phyloP scores from a whole-genome alignment of 2,113 vertebrate genomes.

The Genyomyrus donnyi region DNA sequence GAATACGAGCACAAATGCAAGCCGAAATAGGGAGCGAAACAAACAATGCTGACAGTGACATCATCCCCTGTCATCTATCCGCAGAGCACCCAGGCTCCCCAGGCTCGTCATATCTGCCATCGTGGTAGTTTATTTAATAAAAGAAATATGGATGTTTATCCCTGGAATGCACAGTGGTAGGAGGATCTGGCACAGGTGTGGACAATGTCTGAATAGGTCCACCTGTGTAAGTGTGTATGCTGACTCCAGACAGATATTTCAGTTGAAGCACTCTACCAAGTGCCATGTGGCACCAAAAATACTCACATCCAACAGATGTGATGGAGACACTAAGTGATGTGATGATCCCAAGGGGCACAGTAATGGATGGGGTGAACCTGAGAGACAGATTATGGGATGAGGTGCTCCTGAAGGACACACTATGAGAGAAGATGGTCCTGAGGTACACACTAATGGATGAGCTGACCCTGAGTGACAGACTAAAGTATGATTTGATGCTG shows the following conservation, averaged over 20 bases:
- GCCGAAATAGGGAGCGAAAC: not conserved
- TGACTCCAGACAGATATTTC: not conserved
- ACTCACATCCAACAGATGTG: not conserved
- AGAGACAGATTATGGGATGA: not conserved
- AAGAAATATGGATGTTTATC: not conserved
- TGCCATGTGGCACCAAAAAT: not conserved
- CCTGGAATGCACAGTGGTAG: not conserved
- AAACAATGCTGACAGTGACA: not conserved
- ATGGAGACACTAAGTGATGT: not conserved
- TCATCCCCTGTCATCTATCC: not conserved
- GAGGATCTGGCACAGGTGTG: not conserved
- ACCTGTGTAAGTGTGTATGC: not conserved
- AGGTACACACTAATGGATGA: not conserved
- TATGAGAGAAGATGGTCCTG: not conserved
- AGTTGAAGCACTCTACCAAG: not conserved
- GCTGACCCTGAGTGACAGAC: not conserved
- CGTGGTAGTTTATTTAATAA: not conserved
- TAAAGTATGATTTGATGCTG: not conserved
- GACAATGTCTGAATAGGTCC: not conserved
- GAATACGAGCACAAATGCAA: not conserved
- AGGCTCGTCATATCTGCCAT: not conserved
- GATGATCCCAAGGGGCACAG: not conserved
- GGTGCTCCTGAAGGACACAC: not conserved
- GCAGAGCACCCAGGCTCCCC: not conserved
- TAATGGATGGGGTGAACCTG: not conserved